Conservation (phyloP, 2,797 vertebrate species). For the Rhabdophis nuchalis region DNA sequence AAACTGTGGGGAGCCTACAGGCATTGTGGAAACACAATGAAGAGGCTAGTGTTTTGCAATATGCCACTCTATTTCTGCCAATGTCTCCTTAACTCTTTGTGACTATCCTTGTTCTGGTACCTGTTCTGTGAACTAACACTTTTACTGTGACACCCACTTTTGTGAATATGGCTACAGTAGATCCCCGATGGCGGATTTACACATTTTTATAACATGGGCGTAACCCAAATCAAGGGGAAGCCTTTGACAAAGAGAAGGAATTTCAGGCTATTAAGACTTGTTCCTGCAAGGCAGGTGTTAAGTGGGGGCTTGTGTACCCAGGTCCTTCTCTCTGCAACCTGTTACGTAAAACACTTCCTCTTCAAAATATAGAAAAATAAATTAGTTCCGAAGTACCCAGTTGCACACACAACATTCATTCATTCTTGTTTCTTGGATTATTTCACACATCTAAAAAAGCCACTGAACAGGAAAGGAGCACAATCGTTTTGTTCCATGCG, state of each 20-base stretch:
- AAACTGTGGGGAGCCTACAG: not conserved
- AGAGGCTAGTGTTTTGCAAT: not conserved
- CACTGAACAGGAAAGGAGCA: not conserved
- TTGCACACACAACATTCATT: not conserved
- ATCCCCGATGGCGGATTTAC: not conserved
- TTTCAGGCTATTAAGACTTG: not conserved
- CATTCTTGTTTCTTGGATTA: not conserved
- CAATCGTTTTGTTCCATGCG: not conserved
- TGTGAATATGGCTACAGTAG: not conserved
- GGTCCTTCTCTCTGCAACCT: not conserved
- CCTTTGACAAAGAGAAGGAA: not conserved
- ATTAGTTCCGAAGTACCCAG: not conserved
- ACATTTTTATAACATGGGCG: not conserved
- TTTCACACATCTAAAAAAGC: not conserved
- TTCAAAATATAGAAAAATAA: not conserved
- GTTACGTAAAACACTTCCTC: not conserved
- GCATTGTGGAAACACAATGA: not conserved
- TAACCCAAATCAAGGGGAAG: not conserved
- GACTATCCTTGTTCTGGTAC: not conserved
- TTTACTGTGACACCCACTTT: not conserved
- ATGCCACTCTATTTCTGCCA: not conserved
- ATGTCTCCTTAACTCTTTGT: not conserved
- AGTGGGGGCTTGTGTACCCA: not conserved
- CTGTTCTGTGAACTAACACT: not conserved
- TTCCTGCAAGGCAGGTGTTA: not conserved